Evolutionary conservation across 2,113 vertebrate species (phyloP).

Genomic region (Corynorhinus townsendii): DNA sequence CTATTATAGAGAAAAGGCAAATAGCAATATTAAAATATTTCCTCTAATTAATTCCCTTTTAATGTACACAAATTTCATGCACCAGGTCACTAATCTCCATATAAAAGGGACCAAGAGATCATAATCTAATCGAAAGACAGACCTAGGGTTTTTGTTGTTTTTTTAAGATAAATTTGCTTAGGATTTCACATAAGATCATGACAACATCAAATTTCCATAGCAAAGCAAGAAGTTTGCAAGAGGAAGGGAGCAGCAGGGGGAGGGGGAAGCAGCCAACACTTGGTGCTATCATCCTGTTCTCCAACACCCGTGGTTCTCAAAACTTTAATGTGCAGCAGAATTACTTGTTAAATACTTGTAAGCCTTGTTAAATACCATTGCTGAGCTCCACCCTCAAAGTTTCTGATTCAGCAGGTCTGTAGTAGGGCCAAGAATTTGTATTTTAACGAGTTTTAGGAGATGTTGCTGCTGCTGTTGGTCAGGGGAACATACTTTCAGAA

Average conservation of each 20-base stretch:
- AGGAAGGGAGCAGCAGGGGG: background rate
- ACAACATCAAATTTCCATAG: background rate
- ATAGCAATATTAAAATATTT: too few relatives aligned
- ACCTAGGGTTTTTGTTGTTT: background rate
- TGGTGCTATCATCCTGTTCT: background rate
- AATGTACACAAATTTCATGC: too few relatives aligned
- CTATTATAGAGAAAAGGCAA: too few relatives aligned
- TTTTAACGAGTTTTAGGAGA: background rate
- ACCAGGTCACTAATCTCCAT: background rate
- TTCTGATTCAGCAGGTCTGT: background rate
- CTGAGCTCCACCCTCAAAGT: background rate
- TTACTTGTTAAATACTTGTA: background rate
- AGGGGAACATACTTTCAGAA: background rate
- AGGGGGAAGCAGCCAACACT: background rate
- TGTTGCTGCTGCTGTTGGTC: too few relatives aligned
- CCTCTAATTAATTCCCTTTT: too few relatives aligned
- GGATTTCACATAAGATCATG: background rate
- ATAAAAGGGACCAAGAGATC: background rate
- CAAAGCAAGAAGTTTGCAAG: background rate
- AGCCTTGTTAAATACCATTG: background rate
- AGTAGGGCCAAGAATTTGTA: background rate
- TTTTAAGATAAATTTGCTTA: background rate
- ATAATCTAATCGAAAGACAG: background rate
- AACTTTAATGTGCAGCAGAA: background rate
- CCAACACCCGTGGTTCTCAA: background rate